Conservation (phyloP, 2,797 vertebrate species). For the Fringilla coelebs region DNA sequence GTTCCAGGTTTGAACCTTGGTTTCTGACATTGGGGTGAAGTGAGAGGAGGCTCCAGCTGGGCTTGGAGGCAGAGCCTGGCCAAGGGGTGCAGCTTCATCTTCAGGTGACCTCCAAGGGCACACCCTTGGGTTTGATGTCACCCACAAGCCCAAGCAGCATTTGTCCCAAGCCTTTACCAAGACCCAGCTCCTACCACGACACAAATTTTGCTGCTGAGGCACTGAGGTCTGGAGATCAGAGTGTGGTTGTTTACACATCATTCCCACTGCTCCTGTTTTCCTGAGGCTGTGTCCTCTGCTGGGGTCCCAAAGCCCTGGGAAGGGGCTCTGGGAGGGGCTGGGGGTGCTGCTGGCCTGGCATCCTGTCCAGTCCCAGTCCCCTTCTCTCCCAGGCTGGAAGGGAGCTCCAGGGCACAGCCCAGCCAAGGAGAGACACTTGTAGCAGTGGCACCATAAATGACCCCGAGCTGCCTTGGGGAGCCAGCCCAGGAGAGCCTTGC, state of each 20-base stretch:
- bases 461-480: neutral
- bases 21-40: neutral
- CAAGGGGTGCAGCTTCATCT: neutral
- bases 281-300: neutral
- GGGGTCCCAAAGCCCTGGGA: neutral
- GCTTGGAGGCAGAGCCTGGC: neutral
- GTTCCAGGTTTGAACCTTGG: accelerated
- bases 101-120: neutral
- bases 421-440: neutral
- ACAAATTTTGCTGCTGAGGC: neutral
- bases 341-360: neutral
- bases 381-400: neutral
- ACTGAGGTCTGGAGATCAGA: neutral
- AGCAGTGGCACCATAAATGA: neutral
- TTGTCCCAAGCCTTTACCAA: neutral
- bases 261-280: accelerated
- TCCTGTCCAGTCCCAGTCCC: neutral
- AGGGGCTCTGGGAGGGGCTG: neutral
- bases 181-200: neutral
- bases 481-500: neutral
- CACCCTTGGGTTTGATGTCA: no score
- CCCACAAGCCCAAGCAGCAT: neutral
- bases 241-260: neutral
- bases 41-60: neutral
- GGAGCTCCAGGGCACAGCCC: neutral